Base-by-base conservation (phyloP, 2,113 vertebrate species). In the Equus quagga region DNA sequence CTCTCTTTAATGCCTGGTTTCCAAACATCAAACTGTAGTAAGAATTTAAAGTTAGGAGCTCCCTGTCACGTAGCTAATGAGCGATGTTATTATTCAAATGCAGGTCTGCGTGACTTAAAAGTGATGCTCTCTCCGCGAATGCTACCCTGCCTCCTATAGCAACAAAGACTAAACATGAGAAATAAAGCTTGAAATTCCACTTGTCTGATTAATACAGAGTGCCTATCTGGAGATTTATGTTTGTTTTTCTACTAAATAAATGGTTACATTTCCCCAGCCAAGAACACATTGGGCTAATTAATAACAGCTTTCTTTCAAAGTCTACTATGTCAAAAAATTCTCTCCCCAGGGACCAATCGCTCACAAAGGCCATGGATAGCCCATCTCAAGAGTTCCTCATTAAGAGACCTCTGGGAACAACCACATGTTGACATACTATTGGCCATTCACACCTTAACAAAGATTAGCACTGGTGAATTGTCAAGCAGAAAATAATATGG, bases 181-280 rank as follows among this genome's bases (percentile, higher is more conserved):
- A 94, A 96, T 58, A 96, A 94, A 93, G 96, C 94, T 96, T 54
- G 92, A 93, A 96, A 98, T 98, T 98, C 97, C 98, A 98, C 98
- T 97, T 94, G 97, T 98, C 97, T 98, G 97, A 97, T 97, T 96
- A 98, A 98, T 97, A 93, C 94, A 41, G 28, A 98, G 89, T 89
- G 98, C 75, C 97, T 98, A 96, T 95, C 94, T 92, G 75, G 94
- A 98, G 98, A 98, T 98, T 98, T 96, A 98, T 97, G 94, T 97
- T 97, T 98, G 98, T 97, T 98, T 98, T 98, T 95, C 94, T 97
- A 97, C 92, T 96, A 98, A 98, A 98, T 95, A 98, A 95, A 98
- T 98, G 97, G 96, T 96, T 96, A 96, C 80, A 96, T 98, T 98
- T 98, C 97, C 80, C 86, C 83, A 97, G 97, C 97, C 98, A 97